Base-by-base conservation (phyloP, 2,888 invertebrate species). In the Rhogogaster chlorosoma region DNA sequence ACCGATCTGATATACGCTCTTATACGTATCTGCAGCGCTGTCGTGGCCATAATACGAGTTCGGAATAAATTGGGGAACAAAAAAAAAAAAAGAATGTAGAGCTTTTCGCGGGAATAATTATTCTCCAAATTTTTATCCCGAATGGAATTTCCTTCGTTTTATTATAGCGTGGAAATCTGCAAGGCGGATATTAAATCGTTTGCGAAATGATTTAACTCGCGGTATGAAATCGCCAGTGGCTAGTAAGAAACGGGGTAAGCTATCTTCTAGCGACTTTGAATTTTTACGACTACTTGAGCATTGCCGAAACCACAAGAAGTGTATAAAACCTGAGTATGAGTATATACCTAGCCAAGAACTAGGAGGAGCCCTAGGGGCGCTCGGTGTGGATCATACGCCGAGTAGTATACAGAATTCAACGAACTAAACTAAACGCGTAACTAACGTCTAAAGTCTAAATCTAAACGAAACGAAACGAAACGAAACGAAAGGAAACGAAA, bases 241-340 rank as follows among this genome's bases (percentile, higher is more conserved):
- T 15, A 45, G 45, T 15, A 29, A 0, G 1, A 18, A 6, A 15
- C 4, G 32, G 67, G 67, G 29, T 0, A 67, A 36, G 3, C 18
- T 29, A 1, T 29, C 15, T 45, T 53, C 53, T 53, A 61, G 80
- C 38, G 80, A 61, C 26, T 80, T 22, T 38, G 61, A 22, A 80
- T 61, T 61, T 80, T 80, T 80, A 80, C 80, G 80, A 80, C 64
- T 64, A 1, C 61, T 12, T 61, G 57, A 64, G 84, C 75, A 61
- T 71, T 84, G 75, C 71, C 75, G 57, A 84, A 84, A 84, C 75
- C 84, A 64, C 84, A 78, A 78, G 84, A 29, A 78, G 84, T 78
- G 57, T 78, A 78, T 84, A 84, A 84, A 78, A 84, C 38, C 42
- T 49, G 53, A 45, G 71, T 77, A 29, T 77, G 49, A 29, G 71